Conservation (phyloP, 2,888 invertebrate genomes). For the Drosophila kanekoi region DNA sequence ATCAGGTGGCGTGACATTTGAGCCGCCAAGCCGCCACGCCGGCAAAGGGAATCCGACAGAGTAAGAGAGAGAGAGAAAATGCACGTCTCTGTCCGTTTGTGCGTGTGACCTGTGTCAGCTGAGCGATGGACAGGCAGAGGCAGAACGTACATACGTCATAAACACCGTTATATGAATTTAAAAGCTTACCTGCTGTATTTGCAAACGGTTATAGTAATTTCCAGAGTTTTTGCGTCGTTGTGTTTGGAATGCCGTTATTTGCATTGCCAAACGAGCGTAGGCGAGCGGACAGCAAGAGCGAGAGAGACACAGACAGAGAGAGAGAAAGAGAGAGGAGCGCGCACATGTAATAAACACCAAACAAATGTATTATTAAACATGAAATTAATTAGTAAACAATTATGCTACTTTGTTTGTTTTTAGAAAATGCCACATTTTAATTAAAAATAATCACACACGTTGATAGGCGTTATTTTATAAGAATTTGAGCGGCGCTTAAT, state of each 20-base stretch:
- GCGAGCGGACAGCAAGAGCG: neutral
- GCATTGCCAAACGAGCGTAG: slow-evolving; percentile 12
- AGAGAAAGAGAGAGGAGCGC: slow-evolving; percentile 14
- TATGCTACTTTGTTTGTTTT: slow-evolving; percentile 2
- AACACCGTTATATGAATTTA: slow-evolving; percentile 22
- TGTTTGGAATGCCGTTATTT: slow-evolving; percentile 48
- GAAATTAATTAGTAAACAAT: slow-evolving; percentile 3
- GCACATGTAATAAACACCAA: slow-evolving; percentile 66
- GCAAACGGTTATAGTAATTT: slow-evolving; percentile 17
- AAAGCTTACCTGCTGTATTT: slow-evolving; percentile 51
- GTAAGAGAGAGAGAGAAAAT: slow-evolving; percentile 23
- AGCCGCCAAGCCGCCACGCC: slow-evolving; percentile 39
- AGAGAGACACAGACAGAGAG: slow-evolving; percentile 7
- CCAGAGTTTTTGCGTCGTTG: slow-evolving; percentile 31
- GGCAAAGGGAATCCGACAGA: slow-evolving; percentile 22
- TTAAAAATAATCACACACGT: slow-evolving; percentile 10
- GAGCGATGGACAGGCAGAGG: slow-evolving; percentile 25
- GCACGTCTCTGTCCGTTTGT: slow-evolving; percentile 19
- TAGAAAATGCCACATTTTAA: slow-evolving; percentile 19
- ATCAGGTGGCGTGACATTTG: slow-evolving; percentile 76
- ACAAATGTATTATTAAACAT: slow-evolving; percentile 43
- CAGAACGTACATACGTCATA: slow-evolving; percentile 35
- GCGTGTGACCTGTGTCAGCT: slow-evolving; percentile 44
- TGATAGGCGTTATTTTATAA: slow-evolving; percentile 10
- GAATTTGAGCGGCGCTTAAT: neutral